These are phyloP conservation scores for Notolepis coatsorum DNA, from an alignment of 2,797 vertebrate genomes.

Conservation along the genomic window DNA sequence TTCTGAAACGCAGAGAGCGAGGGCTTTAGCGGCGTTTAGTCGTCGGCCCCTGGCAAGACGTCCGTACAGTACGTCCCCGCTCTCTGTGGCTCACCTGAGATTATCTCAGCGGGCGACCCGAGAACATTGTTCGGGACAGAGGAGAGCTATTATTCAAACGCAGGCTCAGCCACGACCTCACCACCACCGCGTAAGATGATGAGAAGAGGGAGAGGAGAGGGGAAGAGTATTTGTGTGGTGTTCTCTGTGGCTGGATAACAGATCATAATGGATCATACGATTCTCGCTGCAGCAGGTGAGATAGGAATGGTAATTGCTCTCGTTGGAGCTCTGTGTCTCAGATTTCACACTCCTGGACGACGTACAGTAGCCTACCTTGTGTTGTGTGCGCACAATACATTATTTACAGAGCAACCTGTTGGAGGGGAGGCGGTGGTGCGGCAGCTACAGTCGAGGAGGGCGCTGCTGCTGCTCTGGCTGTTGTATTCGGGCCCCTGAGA, in stretches of 20 bases:
- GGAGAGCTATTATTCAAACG: constrained; percentile 45
- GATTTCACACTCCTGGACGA: constrained; percentile 36
- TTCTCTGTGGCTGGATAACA: constrained; percentile 8
- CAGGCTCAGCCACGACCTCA: constrained; percentile 6
- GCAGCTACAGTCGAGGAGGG: constrained; percentile 9
- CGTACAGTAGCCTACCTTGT: constrained; percentile 2
- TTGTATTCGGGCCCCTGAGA: constrained; percentile 25
- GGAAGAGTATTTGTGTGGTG: background rate
- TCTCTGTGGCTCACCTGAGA: constrained; percentile 56
- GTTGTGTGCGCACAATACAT: constrained; percentile 22
- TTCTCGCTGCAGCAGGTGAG: too few relatives aligned
- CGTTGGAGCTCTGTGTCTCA: constrained; percentile 29
- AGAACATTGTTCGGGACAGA: constrained; percentile 23
- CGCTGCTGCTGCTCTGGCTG: background rate
- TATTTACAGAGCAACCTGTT: constrained; percentile 75
- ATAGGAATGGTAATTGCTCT: too few relatives aligned
- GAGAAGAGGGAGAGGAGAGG: background rate
- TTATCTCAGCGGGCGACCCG: constrained; percentile 48
- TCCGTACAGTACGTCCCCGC: too few relatives aligned
- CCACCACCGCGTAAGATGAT: constrained; percentile 19
- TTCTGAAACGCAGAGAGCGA: constrained; percentile 10
- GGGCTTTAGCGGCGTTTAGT: constrained; percentile 43
- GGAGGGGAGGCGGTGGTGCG: constrained; percentile 34
- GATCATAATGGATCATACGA: too few relatives aligned
- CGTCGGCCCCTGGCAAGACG: too few relatives aligned